These are phyloP conservation scores for Lomographa bimaculata DNA, from an alignment of 2,888 invertebrate genomes.

Conservation along the genomic window DNA sequence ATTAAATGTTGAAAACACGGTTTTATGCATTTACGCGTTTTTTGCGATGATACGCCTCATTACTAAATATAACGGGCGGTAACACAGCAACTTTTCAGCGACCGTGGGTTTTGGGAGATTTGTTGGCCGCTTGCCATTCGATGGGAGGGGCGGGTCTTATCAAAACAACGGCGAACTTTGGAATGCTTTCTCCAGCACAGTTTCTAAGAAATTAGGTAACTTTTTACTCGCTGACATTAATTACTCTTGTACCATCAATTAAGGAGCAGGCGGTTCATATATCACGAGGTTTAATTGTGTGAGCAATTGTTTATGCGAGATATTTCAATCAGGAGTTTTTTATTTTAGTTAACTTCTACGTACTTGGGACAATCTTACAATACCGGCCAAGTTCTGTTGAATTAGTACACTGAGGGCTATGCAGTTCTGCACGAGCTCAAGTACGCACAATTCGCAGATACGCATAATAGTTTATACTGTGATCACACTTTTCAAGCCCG, in stretches of 20 bases:
- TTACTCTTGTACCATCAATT: conserved; percentile 32
- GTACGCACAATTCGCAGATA: too few species aligned
- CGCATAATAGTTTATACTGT: too few species aligned
- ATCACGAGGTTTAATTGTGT: conserved; percentile 29
- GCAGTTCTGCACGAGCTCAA: too few species aligned
- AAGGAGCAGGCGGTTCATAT: conserved; percentile 18
- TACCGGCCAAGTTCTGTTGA: too few species aligned
- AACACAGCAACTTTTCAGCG: conserved; percentile 36
- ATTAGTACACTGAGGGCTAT: too few species aligned
- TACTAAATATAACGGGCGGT: conserved; percentile 54
- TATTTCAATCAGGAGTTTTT: too few species aligned
- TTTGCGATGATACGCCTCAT: conserved; percentile 48
- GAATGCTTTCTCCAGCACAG: conserved; percentile 46
- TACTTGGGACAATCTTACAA: too few species aligned
- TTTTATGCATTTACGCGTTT: conserved; percentile 49
- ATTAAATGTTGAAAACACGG: conserved; percentile 53
- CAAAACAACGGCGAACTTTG: conserved; percentile 48
- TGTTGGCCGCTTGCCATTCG: conserved; percentile 50
- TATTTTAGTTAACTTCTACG: too few species aligned
- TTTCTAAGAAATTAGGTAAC: conserved; percentile 48
- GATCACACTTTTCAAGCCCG: too few species aligned
- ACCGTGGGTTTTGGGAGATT: conserved; percentile 31
- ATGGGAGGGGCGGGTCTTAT: conserved; percentile 40
- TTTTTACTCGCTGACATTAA: conserved; percentile 41
- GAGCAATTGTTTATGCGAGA: too few species aligned